phyloP scores from a whole-genome alignment of 2,113 vertebrate genomes.

The Sebastes schlegelii region DNA sequence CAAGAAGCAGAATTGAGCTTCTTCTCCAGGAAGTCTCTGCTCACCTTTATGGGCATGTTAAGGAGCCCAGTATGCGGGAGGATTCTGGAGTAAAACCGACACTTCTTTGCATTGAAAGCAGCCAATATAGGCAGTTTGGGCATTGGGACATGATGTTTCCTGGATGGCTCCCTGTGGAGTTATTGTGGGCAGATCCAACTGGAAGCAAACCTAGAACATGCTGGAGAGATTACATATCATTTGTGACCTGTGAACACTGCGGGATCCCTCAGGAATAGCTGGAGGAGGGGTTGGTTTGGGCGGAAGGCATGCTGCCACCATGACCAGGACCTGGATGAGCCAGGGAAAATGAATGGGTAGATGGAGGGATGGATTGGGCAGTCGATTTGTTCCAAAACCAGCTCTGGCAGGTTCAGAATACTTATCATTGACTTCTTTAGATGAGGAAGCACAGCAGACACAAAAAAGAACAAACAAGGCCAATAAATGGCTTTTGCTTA shows the following conservation, averaged over 20 bases:
- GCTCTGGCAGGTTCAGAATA: constrained; percentile 41
- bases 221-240: constrained; percentile 21
- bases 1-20: too few species aligned
- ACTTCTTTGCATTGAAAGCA: not conserved
- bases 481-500: constrained; percentile 39
- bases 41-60: not conserved
- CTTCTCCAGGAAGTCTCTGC: not conserved
- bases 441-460: constrained; percentile 28
- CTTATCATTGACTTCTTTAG: constrained; percentile 26
- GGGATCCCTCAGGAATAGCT: constrained; percentile 16
- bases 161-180: constrained; percentile 1
- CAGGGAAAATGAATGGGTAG: constrained; percentile 3
- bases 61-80: not conserved
- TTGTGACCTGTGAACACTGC: constrained; percentile 17
- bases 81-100: not conserved
- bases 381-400: constrained; percentile 36
- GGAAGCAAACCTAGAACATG: constrained; percentile 12
- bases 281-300: constrained; percentile 7
- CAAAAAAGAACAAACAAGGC: constrained; percentile 31
- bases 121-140: not conserved
- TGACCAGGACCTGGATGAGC: constrained; percentile 20
- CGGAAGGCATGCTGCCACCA: constrained; percentile 6
- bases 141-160: constrained; percentile 1
- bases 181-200: constrained; percentile 10
- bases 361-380: constrained; percentile 10